Evolutionary conservation across 2,888 invertebrate genomes (phyloP).

Genomic region (Acrobasis consociella): DNA sequence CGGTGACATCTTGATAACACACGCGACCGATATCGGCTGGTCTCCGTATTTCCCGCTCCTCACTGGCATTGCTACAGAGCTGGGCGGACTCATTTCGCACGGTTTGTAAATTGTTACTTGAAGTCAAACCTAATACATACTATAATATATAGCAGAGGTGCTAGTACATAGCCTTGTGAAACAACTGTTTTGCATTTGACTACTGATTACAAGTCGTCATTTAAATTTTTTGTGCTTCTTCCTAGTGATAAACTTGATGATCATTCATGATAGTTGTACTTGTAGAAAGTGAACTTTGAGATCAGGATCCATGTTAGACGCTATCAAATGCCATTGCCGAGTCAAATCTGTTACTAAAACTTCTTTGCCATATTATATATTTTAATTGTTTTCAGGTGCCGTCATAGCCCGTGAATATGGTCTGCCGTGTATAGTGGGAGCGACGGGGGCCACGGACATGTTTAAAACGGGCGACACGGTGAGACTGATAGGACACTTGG

Average conservation of each 20-base stretch:
- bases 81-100: conserved; percentile 92
- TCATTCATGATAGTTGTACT: too few relatives aligned
- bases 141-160: not conserved
- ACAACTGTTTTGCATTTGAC: not conserved
- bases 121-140: not conserved
- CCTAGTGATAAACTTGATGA: too few relatives aligned
- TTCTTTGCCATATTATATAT: not conserved
- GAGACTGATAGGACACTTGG: conserved; percentile 54
- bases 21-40: conserved; percentile 92
- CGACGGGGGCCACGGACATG: conserved; percentile 84
- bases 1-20: conserved; percentile 90
- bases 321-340: too few relatives aligned
- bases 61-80: conserved; percentile 90
- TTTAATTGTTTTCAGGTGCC: conserved; percentile 81
- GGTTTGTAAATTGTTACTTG: conserved; percentile 71
- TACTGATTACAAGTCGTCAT: too few relatives aligned
- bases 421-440: conserved; percentile 91
- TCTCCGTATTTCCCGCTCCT: conserved; percentile 92
- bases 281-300: too few relatives aligned
- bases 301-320: too few relatives aligned
- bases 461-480: conserved; percentile 87
- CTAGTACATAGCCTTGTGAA: not conserved
- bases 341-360: too few relatives aligned
- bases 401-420: conserved; percentile 93
- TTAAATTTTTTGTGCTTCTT: too few relatives aligned